Conservation (phyloP, 2,797 vertebrate species). For the Catharus ustulatus region DNA sequence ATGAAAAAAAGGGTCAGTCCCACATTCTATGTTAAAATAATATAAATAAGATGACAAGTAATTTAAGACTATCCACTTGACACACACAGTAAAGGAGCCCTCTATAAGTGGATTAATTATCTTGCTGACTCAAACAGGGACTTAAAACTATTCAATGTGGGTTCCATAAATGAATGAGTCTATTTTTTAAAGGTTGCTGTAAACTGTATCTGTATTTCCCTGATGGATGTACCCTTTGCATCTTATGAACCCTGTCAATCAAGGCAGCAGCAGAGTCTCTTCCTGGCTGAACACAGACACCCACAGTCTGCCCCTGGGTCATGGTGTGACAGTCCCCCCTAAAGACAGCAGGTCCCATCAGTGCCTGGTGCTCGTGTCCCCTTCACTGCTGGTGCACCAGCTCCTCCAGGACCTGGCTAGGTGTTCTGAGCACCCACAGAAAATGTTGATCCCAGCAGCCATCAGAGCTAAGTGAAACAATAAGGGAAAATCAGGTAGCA, state of each 20-base stretch:
- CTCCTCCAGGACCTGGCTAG: neutral
- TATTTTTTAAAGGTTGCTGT: neutral
- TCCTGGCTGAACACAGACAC: neutral
- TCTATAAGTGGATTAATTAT: neutral
- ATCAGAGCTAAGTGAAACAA: neutral
- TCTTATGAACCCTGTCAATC: neutral
- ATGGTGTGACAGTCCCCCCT: neutral
- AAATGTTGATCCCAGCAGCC: neutral
- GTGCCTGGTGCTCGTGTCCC: neutral
- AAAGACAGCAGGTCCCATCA: neutral
- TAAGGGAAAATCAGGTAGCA: conserved; percentile 26
- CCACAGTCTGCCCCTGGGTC: neutral
- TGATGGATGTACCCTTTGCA: neutral
- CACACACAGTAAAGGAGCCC: neutral
- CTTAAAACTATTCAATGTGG: neutral
- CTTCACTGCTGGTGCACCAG: accelerated
- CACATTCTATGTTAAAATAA: neutral
- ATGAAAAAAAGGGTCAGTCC: neutral
- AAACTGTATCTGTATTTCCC: neutral
- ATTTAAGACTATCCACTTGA: neutral
- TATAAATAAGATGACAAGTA: neutral
- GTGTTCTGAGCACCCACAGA: neutral
- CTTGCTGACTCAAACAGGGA: neutral
- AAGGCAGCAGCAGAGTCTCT: neutral
- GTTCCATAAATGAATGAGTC: neutral